Percentiles rank a stretch among this genome's conserved stretches.
Evolutionary conservation across 1,140 invertebrate genomes (phyloP).

Genomic region (Himalopsyche phryganea): DNA sequence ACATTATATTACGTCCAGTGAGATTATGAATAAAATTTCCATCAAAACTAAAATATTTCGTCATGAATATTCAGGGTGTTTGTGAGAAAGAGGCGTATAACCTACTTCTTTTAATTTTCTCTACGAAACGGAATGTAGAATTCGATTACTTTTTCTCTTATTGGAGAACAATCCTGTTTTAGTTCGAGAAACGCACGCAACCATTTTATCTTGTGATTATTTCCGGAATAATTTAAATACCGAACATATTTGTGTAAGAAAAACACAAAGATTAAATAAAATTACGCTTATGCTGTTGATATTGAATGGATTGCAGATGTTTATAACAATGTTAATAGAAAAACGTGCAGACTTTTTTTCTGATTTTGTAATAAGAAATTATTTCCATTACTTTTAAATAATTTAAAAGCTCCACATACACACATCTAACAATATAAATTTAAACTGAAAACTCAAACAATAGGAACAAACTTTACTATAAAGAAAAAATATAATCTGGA

Average conservation of each 20-base stretch:
- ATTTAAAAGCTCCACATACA: too few species aligned
- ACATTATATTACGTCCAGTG: too few species aligned
- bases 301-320: too few species aligned
- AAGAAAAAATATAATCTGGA: too few species aligned
- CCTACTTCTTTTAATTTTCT: conserved; percentile 1
- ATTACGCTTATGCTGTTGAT: too few species aligned
- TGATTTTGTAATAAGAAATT: too few species aligned
- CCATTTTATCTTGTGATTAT: conserved; percentile 7
- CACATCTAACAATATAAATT: too few species aligned
- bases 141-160: not conserved
- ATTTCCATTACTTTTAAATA: too few species aligned
- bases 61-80: not conserved
- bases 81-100: not conserved
- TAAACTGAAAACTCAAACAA: too few species aligned
- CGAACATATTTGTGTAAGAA: not conserved
- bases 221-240: conserved; percentile 3
- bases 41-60: conserved; percentile 1
- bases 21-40: not conserved
- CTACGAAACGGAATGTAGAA: not conserved
- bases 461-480: too few species aligned
- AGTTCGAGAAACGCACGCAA: conserved; percentile 3
- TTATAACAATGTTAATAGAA: too few species aligned
- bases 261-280: not conserved
- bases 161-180: not conserved
- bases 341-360: too few species aligned